phyloP scores from a whole-genome alignment of 2,113 vertebrate genomes.

The Cariama cristata region DNA sequence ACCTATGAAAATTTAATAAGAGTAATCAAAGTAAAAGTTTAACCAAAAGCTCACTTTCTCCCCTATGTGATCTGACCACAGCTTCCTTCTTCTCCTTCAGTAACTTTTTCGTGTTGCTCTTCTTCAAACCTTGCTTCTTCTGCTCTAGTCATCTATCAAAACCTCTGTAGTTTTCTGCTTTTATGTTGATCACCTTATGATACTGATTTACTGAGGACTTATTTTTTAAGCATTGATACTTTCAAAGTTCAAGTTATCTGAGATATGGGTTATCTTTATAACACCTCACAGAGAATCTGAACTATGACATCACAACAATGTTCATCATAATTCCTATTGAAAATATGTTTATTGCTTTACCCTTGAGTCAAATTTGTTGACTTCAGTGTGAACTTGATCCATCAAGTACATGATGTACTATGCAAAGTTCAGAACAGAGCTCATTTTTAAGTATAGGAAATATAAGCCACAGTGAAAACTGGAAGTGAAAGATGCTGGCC shows the following conservation, averaged over 20 bases:
- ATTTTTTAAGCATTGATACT: neutral
- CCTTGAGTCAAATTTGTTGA: neutral
- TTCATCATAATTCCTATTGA: neutral
- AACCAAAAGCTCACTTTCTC: neutral
- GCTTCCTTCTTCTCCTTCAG: neutral
- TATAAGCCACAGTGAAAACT: neutral
- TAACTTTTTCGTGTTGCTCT: neutral
- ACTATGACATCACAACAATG: neutral
- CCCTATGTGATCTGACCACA: accelerated
- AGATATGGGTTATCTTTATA: neutral
- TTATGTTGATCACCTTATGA: neutral
- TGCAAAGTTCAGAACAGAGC: neutral
- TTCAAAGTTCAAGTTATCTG: neutral
- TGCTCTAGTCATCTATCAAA: neutral
- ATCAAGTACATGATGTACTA: slow-evolving; percentile 1
- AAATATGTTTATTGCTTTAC: neutral
- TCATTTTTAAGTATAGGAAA: neutral
- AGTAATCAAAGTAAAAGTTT: neutral
- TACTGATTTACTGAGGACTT: neutral
- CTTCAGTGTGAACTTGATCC: neutral
- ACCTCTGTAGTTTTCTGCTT: neutral
- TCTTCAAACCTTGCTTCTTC: neutral
- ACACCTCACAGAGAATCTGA: neutral
- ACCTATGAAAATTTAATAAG: neutral
- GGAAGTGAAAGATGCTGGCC: neutral